Evolutionary conservation across 2,797 vertebrate genomes (phyloP).

Genomic region (Cyprinella venusta): DNA sequence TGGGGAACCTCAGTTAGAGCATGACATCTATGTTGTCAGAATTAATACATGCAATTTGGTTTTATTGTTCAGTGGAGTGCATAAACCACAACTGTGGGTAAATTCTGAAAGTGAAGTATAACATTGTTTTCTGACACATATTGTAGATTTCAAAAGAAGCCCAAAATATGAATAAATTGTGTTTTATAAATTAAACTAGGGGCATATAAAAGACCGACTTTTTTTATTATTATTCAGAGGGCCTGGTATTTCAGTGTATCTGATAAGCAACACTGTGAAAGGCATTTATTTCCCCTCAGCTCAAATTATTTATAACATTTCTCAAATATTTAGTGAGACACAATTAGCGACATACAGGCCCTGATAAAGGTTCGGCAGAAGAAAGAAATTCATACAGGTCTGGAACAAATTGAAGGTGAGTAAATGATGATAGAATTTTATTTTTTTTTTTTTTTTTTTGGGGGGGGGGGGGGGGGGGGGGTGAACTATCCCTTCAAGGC

Average conservation of each 20-base stretch:
- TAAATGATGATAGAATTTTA: too few species aligned
- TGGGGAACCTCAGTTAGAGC: slow-evolving; percentile 17
- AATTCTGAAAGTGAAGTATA: slow-evolving; percentile 15
- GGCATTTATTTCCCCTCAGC: background rate
- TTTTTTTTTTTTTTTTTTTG: too few species aligned
- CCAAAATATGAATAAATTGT: background rate
- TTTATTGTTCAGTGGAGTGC: slow-evolving; percentile 11
- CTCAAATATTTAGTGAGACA: background rate
- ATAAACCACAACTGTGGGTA: slow-evolving; percentile 7
- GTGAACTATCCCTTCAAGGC: too few species aligned
- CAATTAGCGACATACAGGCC: background rate
- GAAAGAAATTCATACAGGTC: too few species aligned
- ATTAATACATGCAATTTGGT: slow-evolving; percentile 35
- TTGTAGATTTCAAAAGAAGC: background rate
- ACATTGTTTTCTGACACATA: slow-evolving; percentile 22
- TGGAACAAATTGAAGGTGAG: too few species aligned
- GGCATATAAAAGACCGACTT: background rate
- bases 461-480: too few species aligned
- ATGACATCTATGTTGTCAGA: slow-evolving; percentile 20
- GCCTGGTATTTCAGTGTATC: background rate
- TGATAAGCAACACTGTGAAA: background rate
- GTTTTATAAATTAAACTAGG: background rate
- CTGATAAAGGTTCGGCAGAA: too few species aligned
- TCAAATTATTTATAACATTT: background rate
- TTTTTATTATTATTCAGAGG: too few species aligned